phyloP scores from a whole-genome alignment of 2,113 vertebrate genomes.

The Collichthys lucidus region DNA sequence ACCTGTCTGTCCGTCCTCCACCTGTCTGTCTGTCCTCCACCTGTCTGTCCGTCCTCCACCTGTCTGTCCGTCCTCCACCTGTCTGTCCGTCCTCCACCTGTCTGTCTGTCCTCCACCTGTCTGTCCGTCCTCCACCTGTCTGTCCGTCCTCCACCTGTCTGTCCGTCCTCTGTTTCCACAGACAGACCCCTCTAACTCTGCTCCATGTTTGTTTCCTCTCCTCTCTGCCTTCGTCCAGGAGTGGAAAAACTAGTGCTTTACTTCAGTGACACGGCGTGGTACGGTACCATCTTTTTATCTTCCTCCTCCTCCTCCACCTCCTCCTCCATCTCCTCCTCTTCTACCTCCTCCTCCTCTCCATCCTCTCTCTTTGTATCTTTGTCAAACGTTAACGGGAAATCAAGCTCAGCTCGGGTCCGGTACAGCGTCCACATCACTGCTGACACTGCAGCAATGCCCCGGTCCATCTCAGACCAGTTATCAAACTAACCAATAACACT shows the following conservation, averaged over 20 bases:
- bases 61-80: neutral
- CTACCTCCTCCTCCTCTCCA: neutral
- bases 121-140: neutral
- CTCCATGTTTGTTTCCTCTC: slow-evolving; percentile 21
- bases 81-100: too few species aligned
- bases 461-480: too few species aligned
- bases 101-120: neutral
- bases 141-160: neutral
- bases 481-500: too few species aligned
- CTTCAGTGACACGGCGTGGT: slow-evolving; percentile 80
- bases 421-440: too few species aligned
- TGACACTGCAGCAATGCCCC: too few species aligned
- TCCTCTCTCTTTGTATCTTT: neutral
- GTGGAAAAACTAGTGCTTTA: slow-evolving; percentile 78
- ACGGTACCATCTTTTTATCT: slow-evolving; percentile 54
- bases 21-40: neutral
- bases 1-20: too few species aligned
- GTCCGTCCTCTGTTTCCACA: neutral
- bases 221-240: slow-evolving; percentile 61
- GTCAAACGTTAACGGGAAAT: neutral
- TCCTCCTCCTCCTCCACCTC: neutral
- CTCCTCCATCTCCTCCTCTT: neutral
- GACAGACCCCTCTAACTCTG: neutral
- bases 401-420: too few species aligned
- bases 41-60: too few species aligned